Base-by-base conservation (phyloP, 1,140 invertebrate species). In the Cotesia glomerata region DNA sequence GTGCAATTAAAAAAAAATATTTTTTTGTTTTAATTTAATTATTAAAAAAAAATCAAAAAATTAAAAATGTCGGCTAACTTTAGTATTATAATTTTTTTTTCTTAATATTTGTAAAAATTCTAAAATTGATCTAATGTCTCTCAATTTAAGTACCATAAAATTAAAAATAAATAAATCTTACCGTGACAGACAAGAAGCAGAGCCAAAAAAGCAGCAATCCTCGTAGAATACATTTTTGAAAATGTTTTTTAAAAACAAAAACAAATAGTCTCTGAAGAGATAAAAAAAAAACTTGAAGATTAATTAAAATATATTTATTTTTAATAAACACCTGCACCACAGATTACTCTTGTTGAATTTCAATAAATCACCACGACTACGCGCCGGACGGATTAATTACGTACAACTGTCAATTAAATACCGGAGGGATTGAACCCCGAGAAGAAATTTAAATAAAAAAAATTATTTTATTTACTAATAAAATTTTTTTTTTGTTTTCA, bases 311-410 rank as follows among this genome's bases (percentile, higher is more conserved):
- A 49, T 36, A 56, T 26, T 26, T 26, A 2, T 26, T 26, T 26
- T 26, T 26, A 26, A 58, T 39, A 58, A 56, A 52, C 65, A 68
- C 65, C 65, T 68, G 52, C 54, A 69, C 52, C 68, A 58, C 68
- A 54, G 32, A 58, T 54, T 54, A 51, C n/a, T 68, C 32, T 2
- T 26, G 18, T 59, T 14, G 26, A 39, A 69, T 69, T 69, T 61
- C 32, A 9, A 11, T 34, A 69, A 58, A 69, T 18, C 68, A 69
- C 68, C 18, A 58, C 18, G 14, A 18, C 18, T 18, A 62, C 26
- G 32, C n/a, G n/a, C n/a, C n/a, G 16, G 9, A 14, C 58, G 59
- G 59, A 62, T 13, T 32, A 34, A 62, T 62, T 62, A 62, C 35
- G 5, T 18, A 13, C 59, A 39, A 34, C 16, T 11, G 56, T 58